Conservation (phyloP, 2,888 invertebrate genomes). For the Pristionchus arcanus region DNA sequence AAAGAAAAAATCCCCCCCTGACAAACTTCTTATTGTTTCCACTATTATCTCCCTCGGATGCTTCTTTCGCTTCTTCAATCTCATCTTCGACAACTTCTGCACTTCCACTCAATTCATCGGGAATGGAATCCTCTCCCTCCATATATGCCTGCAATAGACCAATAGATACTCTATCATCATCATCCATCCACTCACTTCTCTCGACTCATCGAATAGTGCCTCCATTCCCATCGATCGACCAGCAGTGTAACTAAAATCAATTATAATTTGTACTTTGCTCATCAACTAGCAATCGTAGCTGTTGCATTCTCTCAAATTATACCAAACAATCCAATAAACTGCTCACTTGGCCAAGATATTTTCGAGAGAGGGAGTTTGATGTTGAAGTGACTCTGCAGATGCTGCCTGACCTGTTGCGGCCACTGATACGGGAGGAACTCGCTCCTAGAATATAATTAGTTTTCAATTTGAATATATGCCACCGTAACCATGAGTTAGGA, state of each 20-base stretch:
- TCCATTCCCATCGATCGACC: slow-evolving; percentile 50
- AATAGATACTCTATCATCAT: not conserved
- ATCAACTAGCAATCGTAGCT: not conserved
- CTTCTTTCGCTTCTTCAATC: slow-evolving; percentile 50
- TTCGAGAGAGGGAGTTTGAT: slow-evolving; percentile 78
- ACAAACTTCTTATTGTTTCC: slow-evolving; percentile 45
- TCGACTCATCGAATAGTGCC: slow-evolving; percentile 44
- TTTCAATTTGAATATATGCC: not conserved
- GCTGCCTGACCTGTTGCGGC: slow-evolving; percentile 82
- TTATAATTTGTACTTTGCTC: not conserved
- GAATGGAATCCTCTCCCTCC: slow-evolving; percentile 18
- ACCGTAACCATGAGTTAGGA: not conserved
- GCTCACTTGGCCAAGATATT: slow-evolving; percentile 73
- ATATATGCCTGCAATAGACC: not conserved
- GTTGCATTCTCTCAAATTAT: too few relatives aligned
- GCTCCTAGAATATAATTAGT: slow-evolving; percentile 57
- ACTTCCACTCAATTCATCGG: not conserved
- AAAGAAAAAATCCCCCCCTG: not conserved
- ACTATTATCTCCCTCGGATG: slow-evolving; percentile 4
- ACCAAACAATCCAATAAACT: not conserved
- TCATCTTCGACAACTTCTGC: slow-evolving; percentile 33
- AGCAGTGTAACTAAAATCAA: slow-evolving; percentile 28
- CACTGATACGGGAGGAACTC: slow-evolving; percentile 70
- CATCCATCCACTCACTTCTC: slow-evolving; percentile 22
- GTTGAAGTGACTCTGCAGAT: slow-evolving; percentile 81